Evolutionary conservation across 2,113 vertebrate species (phyloP).

Genomic region (Gopherus flavomarginatus): DNA sequence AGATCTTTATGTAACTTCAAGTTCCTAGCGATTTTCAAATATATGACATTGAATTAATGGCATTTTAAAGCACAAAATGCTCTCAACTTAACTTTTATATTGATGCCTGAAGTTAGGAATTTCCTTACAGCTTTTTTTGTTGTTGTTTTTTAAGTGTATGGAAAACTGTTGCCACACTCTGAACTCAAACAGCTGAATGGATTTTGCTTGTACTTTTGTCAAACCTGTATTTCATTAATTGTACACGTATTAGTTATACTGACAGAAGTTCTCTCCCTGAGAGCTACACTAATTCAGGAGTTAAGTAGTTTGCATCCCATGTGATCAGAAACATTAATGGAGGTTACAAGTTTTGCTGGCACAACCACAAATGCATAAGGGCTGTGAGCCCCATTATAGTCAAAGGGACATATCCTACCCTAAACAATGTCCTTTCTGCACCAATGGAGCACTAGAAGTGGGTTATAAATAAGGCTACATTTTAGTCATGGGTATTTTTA

Average conservation of each 20-base stretch:
- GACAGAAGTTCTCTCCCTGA: not conserved
- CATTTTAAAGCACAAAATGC: not conserved
- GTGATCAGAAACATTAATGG: not conserved
- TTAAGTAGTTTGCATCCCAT: not conserved
- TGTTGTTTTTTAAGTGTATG: not conserved
- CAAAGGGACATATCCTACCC: not conserved
- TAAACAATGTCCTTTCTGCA: not conserved
- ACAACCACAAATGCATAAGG: not conserved
- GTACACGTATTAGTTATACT: not conserved
- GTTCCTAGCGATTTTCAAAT: not conserved
- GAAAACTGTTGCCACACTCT: not conserved
- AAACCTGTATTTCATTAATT: not conserved
- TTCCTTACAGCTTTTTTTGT: not conserved
- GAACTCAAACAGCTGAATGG: not conserved
- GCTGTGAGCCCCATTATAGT: not conserved
- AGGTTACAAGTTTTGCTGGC: not conserved
- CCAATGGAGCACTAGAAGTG: not conserved
- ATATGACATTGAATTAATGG: not conserved
- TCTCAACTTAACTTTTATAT: not conserved
- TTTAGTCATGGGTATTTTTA: too few species aligned
- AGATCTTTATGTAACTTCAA: not conserved
- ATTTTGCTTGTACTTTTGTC: not conserved
- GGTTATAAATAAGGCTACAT: not conserved
- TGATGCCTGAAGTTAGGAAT: not conserved
- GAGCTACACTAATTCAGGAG: too few species aligned